phyloP scores from a whole-genome alignment of 2,888 invertebrate genomes.

The Gasteruption jaculator region DNA sequence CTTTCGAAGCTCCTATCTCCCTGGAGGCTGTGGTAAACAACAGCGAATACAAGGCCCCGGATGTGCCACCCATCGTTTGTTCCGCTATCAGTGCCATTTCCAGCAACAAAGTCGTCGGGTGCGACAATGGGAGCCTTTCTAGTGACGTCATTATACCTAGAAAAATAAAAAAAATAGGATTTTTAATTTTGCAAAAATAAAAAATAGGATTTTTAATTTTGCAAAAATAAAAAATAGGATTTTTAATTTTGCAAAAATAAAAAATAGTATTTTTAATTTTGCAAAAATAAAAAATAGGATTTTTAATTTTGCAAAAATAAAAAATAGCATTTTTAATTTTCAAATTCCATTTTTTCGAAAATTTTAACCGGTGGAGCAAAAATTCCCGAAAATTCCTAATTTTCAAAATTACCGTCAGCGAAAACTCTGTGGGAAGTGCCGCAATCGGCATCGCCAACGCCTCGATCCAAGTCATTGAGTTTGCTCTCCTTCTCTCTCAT shows the following conservation, averaged over 20 bases:
- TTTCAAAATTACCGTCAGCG: conserved; percentile 55
- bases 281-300: background rate
- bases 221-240: background rate
- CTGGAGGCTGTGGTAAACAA: conserved; percentile 66
- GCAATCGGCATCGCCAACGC: conserved; percentile 64
- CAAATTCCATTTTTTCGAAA: too few species aligned
- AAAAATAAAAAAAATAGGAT: conserved; percentile 8
- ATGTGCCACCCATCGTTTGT: conserved; percentile 71
- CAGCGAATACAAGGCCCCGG: conserved; percentile 75
- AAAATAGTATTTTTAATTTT: background rate
- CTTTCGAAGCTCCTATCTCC: conserved; percentile 29
- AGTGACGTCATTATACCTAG: conserved; percentile 35
- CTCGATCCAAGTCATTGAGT: conserved; percentile 54
- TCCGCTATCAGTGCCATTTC: conserved; percentile 63
- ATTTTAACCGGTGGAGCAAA: too few species aligned
- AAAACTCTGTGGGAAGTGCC: conserved; percentile 59
- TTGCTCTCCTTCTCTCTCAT: conserved; percentile 34
- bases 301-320: background rate
- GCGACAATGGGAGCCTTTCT: conserved; percentile 28
- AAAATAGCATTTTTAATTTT: background rate
- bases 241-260: background rate
- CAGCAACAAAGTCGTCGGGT: conserved; percentile 53
- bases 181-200: background rate
- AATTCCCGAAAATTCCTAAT: too few species aligned
- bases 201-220: background rate